Percentiles rank a stretch among this genome's conserved stretches.
phyloP scores from a whole-genome alignment of 2,113 vertebrate genomes.

The Elachura formosa region DNA sequence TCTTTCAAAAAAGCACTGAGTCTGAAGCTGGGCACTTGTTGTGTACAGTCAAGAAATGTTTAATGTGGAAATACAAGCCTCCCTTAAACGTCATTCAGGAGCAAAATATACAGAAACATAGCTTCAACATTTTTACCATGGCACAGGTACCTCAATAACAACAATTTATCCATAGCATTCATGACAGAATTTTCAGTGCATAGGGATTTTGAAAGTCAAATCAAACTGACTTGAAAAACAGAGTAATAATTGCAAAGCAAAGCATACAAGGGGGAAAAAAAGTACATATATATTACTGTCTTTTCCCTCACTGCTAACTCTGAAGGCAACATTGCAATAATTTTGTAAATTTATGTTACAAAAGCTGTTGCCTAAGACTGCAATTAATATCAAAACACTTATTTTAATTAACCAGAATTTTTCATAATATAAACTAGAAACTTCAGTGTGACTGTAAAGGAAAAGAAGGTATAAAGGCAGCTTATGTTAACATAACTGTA shows the following conservation, averaged over 20 bases:
- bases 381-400: neutral
- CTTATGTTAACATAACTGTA: neutral
- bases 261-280: neutral
- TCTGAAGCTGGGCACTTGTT: neutral
- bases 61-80: neutral
- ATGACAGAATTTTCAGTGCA: neutral
- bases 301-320: neutral
- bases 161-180: neutral
- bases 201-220: neutral
- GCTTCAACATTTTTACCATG: neutral
- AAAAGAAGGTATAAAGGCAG: neutral
- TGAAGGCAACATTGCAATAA: neutral
- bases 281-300: neutral
- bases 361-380: neutral
- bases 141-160: neutral
- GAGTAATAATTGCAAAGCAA: neutral
- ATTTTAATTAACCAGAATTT: neutral
- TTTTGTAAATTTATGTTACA: neutral
- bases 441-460: neutral
- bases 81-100: neutral
- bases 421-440: neutral
- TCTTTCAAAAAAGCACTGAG: neutral
- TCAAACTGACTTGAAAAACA: neutral
- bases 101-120: neutral
- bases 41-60: neutral